Evolutionary conservation across 2,797 vertebrate species (phyloP), one percentile per base, ranked within the genome.

Genomic region (Notamacropus eugenii): DNA sequence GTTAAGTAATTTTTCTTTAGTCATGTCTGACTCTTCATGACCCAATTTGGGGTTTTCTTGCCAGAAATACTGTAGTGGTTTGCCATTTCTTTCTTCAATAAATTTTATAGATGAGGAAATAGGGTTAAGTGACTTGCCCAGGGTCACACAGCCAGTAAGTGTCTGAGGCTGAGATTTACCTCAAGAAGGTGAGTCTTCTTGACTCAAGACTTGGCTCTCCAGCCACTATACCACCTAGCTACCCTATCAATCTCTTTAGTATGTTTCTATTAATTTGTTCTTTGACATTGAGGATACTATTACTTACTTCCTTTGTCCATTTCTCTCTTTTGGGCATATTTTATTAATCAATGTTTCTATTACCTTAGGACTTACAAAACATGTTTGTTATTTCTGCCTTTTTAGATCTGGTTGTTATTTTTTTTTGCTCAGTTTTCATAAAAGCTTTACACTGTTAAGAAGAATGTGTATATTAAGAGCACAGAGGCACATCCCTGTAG

Each of bases 401-500:
- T 27, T 82, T 46, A 46, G 22, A 82, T 82, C 24, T 82, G 22
- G 9, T 46, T 24, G 5, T 40, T 19, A 46, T 40, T 46, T 24
- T 57, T 57, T 74, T 46, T 82, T 46, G 4, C 46, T 46, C 40
- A 82, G n/a, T 46, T 27, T 67, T 74, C 16, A 9, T 74, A 74
- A 74, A 40, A 19, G 19, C 67, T 40, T 74, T 46, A 46, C 2
- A 46, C 40, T 24, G 19, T 46, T 46, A 82, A 46, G n/a, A 74
- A 55, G 16, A 74, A 74, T 40, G 16, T 82, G 8, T 82, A 46
- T 40, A 24, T 40, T 31, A 58, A 27, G 57, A 62, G 4, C 31
- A 62, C 16, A 14, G 11, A 16, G 4, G 13, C 4, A n/a, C 13
- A 67, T 3, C 0, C 3, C 4, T n/a, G 1, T 8, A 22, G 31